Conservation (phyloP, 2,888 invertebrate species). For the Sipha maydis region DNA sequence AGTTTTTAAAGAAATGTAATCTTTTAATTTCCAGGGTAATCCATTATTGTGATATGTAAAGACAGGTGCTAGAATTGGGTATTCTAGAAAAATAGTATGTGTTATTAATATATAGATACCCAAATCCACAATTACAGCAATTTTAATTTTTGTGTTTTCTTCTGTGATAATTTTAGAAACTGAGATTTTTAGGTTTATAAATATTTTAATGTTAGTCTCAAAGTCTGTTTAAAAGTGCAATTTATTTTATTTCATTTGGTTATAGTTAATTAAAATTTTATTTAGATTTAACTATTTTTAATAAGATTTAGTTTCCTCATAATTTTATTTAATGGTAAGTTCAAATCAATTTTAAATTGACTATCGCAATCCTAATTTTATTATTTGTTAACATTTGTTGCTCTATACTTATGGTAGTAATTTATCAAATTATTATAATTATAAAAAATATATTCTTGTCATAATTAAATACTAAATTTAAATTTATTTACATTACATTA, state of each 20-base stretch:
- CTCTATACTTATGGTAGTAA: background rate
- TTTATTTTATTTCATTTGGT: slow-evolving; percentile 32
- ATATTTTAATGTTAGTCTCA: slow-evolving; percentile 2
- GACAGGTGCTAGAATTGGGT: slow-evolving; percentile 52
- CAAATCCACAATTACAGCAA: slow-evolving; percentile 35
- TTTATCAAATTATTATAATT: background rate
- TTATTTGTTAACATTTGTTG: background rate
- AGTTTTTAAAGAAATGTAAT: slow-evolving; percentile 16
- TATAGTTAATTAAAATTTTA: slow-evolving; percentile 1
- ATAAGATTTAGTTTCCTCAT: background rate
- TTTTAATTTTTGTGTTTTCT: slow-evolving; percentile 36
- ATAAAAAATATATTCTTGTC: background rate
- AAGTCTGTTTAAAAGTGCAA: slow-evolving; percentile 56
- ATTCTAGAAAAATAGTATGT: slow-evolving; percentile 6
- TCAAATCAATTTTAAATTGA: background rate
- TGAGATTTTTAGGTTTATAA: slow-evolving; percentile 33
- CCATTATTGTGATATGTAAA: slow-evolving; percentile 58
- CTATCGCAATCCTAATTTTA: background rate
- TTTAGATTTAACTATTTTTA: slow-evolving; percentile 7
- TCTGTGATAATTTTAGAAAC: slow-evolving; percentile 60
- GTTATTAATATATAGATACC: background rate
- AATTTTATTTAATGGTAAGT: slow-evolving; percentile 5
- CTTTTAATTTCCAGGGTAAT: slow-evolving; percentile 49
- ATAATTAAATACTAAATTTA: background rate
- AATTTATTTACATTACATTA: slow-evolving; percentile 13